Evolutionary conservation across 2,113 vertebrate species (phyloP).

Genomic region (Sinocyclocheilus maitianheensis): DNA sequence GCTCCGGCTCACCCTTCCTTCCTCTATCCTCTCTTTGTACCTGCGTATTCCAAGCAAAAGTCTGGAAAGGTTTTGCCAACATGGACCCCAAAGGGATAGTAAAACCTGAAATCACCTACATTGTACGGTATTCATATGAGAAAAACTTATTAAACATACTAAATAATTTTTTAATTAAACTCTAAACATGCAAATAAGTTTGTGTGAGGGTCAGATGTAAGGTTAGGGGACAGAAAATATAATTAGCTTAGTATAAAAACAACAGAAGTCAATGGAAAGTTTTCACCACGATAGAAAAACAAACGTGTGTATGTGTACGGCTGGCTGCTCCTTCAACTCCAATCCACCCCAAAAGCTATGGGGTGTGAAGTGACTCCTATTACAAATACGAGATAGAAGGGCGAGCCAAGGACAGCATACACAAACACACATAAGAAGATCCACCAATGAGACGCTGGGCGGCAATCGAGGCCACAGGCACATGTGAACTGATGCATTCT

Average conservation of each 20-base stretch:
- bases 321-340: conserved; percentile 21
- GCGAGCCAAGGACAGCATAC: not conserved
- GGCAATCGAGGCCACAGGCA: not conserved
- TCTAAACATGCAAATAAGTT: not conserved
- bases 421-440: conserved; percentile 11
- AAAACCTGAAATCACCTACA: conserved; percentile 3
- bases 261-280: not conserved
- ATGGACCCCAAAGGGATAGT: not conserved
- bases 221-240: not conserved
- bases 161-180: conserved; percentile 17
- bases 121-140: not conserved
- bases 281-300: not conserved
- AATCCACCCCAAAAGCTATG: conserved; percentile 3
- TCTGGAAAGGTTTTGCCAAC: not conserved
- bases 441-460: conserved; percentile 11
- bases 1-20: not conserved
- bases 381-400: conserved; percentile 23
- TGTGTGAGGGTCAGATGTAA: not conserved
- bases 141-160: not conserved
- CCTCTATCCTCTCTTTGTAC: not conserved
- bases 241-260: not conserved
- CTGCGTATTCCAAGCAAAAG: not conserved
- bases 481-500: conserved; percentile 10
- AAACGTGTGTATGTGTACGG: not conserved
- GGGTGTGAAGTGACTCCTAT: conserved; percentile 38